A percentile compares a stretch with the other conserved stretches of the same genome.
Evolutionary conservation across 2,888 invertebrate species (phyloP).

Genomic region (Pterostichus madidus): DNA sequence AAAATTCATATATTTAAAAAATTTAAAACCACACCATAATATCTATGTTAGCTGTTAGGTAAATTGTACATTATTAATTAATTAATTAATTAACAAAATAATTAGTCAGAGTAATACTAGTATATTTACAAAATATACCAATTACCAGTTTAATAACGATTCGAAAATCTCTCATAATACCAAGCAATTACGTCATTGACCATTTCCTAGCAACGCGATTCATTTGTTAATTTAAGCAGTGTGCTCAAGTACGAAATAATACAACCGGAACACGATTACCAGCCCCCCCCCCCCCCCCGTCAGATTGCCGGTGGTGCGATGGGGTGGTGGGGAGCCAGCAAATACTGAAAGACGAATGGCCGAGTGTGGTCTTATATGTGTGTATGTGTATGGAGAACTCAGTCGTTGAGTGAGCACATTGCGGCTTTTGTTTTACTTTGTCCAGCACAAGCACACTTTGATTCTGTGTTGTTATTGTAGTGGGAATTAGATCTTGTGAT

Average conservation of each 20-base stretch:
- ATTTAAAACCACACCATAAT: too few species aligned
- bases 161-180: neutral
- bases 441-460: conserved; percentile 31
- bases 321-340: neutral
- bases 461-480: conserved; percentile 1
- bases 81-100: too few species aligned
- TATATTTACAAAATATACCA: too few species aligned
- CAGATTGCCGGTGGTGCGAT: neutral
- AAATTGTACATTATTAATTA: too few species aligned
- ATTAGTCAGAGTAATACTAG: too few species aligned
- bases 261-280: conserved; percentile 44
- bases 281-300: too few species aligned
- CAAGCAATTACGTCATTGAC: conserved; percentile 11
- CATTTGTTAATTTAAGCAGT: conserved; percentile 43
- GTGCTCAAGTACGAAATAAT: conserved; percentile 43
- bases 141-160: too few species aligned
- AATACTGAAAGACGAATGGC: conserved; percentile 24
- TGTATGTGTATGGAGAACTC: conserved; percentile 8
- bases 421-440: conserved; percentile 51
- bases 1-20: too few species aligned
- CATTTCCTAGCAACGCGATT: conserved; percentile 49
- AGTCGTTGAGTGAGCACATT: conserved; percentile 19
- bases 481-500: conserved; percentile 23
- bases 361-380: conserved; percentile 16
- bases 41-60: too few species aligned